Base-by-base conservation (phyloP, 2,113 vertebrate genomes). In the Ciconia stormi region DNA sequence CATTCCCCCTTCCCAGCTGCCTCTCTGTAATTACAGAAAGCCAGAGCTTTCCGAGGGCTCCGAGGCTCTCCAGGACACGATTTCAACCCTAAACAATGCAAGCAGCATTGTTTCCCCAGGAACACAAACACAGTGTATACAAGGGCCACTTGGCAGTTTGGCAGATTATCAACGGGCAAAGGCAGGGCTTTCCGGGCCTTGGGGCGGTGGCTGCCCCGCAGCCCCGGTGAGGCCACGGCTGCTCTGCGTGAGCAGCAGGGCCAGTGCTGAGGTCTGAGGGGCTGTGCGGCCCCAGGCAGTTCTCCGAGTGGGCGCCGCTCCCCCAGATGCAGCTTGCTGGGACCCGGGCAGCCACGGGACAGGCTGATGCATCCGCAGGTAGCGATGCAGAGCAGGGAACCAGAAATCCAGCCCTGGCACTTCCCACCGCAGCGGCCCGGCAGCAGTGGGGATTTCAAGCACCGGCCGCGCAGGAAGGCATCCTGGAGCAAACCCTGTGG, bases 271-370 rank as follows among this genome's bases (percentile, higher is more conserved):
- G 27, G 11, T 62, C 40, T 11, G 1, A 50, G 59, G 21, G 12
- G 46, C 36, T 3, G 2, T 4, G 1, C 0, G 3, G 23, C 5
- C 18, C 11, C 14, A 38, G 18, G 22, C 2, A 4, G 21, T 25
- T 72, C 26, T 32, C 26, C 1, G 1, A 42, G 16, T 4, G 4
- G 30, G 13, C 53, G 69, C 36, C 2, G 1, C 16, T 78, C 22
- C n/a, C 49, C 38, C 22, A 11, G 30, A 34, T 20, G 26, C 22
- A 32, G 14, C 16, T 80, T 59, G 26, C 18, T 6, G 8, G 40
- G 56, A 49, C 23, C 12, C 0, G 2, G 49, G 47, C 40, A 82
- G 58, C 47, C 40, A 13, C 1, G 0, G 47, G 36, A 61, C 30
- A 32, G 17, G 40, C 25, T 22, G 69, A 16, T 1, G 0, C 1